Conservation (phyloP, 2,888 invertebrate genomes). For the Exephanes ischioxanthus region DNA sequence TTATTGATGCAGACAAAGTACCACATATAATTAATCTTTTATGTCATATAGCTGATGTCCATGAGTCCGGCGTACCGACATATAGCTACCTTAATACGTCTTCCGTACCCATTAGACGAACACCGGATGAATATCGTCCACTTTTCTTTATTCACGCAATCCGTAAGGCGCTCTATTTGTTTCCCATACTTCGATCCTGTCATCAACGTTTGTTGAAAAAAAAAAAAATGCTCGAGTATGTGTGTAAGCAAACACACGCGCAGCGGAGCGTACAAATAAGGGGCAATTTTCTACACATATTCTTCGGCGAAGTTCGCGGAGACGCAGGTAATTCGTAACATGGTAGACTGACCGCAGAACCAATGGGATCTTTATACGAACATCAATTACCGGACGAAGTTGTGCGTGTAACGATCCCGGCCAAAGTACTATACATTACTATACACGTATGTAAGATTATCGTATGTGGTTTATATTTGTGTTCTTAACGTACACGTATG, state of each 20-base stretch:
- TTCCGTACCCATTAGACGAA: too few relatives aligned
- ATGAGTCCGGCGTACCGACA: too few relatives aligned
- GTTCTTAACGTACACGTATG: not conserved
- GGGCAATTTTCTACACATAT: constrained; percentile 34
- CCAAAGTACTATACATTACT: constrained; percentile 44
- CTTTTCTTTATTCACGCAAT: not conserved
- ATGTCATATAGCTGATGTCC: too few relatives aligned
- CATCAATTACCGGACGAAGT: constrained; percentile 62
- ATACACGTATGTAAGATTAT: constrained; percentile 42
- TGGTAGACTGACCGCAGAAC: constrained; percentile 59
- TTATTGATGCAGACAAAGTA: too few relatives aligned
- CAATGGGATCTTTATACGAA: constrained; percentile 66
- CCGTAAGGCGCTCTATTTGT: not conserved
- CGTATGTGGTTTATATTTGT: not conserved
- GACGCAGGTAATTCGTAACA: constrained; percentile 53
- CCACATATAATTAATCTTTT: too few relatives aligned
- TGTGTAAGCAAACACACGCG: not conserved
- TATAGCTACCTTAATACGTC: too few relatives aligned
- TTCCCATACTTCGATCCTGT: not conserved
- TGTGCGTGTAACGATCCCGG: constrained; percentile 65
- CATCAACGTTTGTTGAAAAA: constrained; percentile 17
- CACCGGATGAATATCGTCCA: not conserved
- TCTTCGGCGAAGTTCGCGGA: constrained; percentile 6
- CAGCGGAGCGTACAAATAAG: constrained; percentile 21
- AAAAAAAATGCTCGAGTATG: not conserved